Base-by-base conservation (phyloP, 2,797 vertebrate genomes). In the Hephaestus fuliginosus region DNA sequence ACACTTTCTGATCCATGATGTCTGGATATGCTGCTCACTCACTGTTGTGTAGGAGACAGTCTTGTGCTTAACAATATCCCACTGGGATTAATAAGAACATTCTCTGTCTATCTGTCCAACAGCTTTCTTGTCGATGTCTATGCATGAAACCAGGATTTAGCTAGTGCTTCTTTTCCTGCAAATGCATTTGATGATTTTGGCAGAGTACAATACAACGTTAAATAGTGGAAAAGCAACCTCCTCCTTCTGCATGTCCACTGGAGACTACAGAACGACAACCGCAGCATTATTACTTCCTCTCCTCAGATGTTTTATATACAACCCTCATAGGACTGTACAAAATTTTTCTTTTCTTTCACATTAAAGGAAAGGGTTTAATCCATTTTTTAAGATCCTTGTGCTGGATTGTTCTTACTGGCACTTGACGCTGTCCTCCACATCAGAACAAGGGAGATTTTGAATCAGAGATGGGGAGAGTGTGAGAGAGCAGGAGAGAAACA, bases 401-500 rank as follows among this genome's bases (percentile, higher is more conserved):
- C 41, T 52, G 60, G 67, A 60, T 69, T 65, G 68, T 44, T 12
- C 1, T 70, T 14, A 14, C 48, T 63, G 28, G 22, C 41, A 43
- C 80, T 73, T 71, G 17, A 71, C 0, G 10, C 25, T 28, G 55
- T 58, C 63, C 58, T 74, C 39, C 67, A 66, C 70, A 64, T 82
- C 75, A 64, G 72, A 81, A 61, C 13, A 30, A 63, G 41, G 9
- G 43, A 70, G 51, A 76, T 76, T 64, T 39, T 20, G 70, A 66
- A 71, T 81, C 52, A 12, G 70, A 76, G 74, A 70, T 57, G 60
- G 80, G 80, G 72, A 76, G 82, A 87, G 87, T 80, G 74, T 43
- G 80, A 86, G 85, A 80, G 76, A 90, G 83, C 65, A 87, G 77
- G 65, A 86, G 86, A 79, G 80, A 87, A 86, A 88, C 76, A 83